Evolutionary conservation across 2,797 vertebrate species (phyloP).

Genomic region (Aldrovandia affinis): DNA sequence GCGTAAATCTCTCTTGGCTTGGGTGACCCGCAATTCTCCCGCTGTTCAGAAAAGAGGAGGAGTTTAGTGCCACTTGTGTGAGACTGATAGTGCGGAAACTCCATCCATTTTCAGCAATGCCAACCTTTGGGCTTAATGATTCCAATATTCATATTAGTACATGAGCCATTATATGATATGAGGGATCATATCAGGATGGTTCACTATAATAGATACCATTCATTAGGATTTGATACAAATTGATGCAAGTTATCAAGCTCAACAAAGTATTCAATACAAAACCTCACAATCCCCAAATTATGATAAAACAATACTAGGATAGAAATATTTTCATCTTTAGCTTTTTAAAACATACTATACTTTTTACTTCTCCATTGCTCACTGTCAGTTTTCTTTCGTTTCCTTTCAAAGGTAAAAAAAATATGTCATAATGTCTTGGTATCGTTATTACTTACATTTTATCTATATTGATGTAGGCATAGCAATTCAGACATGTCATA

Average conservation of each 20-base stretch:
- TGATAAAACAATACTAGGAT: background rate
- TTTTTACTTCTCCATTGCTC: too few relatives aligned
- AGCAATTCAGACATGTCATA: background rate
- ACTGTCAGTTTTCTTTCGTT: too few relatives aligned
- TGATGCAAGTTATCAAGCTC: too few relatives aligned
- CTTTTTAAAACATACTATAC: too few relatives aligned
- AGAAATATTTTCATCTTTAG: too few relatives aligned
- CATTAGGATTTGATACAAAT: too few relatives aligned
- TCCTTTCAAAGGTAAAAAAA: too few relatives aligned
- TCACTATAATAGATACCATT: background rate
- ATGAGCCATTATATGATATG: too few relatives aligned
- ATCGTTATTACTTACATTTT: background rate
- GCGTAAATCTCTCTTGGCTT: slow-evolving; percentile 70
- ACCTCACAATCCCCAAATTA: too few relatives aligned
- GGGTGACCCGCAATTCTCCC: slow-evolving; percentile 75
- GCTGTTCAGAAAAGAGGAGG: slow-evolving; percentile 49
- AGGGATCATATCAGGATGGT: background rate
- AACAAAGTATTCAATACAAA: too few relatives aligned
- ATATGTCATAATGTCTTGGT: background rate
- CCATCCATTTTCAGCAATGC: background rate
- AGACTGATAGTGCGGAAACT: background rate
- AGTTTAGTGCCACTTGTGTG: background rate
- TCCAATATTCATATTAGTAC: background rate
- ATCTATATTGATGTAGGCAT: background rate
- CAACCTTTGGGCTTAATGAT: background rate